Percentiles rank a stretch among this genome's conserved stretches.
These are phyloP conservation scores for Albula glossodonta DNA, from an alignment of 2,113 vertebrate genomes.

Conservation along the genomic window DNA sequence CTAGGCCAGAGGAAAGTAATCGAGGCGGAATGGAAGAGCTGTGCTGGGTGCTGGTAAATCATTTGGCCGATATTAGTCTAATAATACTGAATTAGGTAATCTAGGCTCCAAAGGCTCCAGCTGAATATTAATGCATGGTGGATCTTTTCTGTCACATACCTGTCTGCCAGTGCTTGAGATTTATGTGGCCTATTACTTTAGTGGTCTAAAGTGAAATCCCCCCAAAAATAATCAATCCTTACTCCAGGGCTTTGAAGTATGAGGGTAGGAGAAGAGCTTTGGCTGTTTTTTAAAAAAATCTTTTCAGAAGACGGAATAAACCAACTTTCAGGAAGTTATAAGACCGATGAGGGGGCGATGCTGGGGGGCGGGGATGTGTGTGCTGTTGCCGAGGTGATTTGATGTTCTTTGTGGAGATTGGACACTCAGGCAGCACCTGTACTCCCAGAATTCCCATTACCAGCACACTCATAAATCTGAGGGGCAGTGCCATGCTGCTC, in stretches of 20 bases:
- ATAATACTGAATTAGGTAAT: constrained; percentile 49
- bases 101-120: constrained; percentile 2
- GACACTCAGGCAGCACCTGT: constrained; percentile 19
- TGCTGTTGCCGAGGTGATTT: too few species aligned
- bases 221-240: constrained; percentile 21
- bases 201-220: constrained; percentile 18
- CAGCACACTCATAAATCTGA: constrained; percentile 44
- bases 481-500: constrained; percentile 8
- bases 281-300: neutral
- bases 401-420: constrained; percentile 17
- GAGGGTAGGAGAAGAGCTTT: neutral
- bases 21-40: constrained; percentile 37
- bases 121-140: constrained; percentile 8
- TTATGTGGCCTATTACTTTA: constrained; percentile 40
- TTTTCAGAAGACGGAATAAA: neutral
- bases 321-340: neutral
- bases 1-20: constrained; percentile 40
- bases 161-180: constrained; percentile 33
- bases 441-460: constrained; percentile 47
- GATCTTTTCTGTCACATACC: constrained; percentile 30
- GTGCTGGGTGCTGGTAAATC: constrained; percentile 38
- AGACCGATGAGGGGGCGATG: neutral
- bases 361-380: neutral
- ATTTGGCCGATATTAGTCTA: constrained; percentile 52
- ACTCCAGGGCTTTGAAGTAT: constrained; percentile 21